phyloP scores from a whole-genome alignment of 2,797 vertebrate genomes.

The Syndactyla subalaris region DNA sequence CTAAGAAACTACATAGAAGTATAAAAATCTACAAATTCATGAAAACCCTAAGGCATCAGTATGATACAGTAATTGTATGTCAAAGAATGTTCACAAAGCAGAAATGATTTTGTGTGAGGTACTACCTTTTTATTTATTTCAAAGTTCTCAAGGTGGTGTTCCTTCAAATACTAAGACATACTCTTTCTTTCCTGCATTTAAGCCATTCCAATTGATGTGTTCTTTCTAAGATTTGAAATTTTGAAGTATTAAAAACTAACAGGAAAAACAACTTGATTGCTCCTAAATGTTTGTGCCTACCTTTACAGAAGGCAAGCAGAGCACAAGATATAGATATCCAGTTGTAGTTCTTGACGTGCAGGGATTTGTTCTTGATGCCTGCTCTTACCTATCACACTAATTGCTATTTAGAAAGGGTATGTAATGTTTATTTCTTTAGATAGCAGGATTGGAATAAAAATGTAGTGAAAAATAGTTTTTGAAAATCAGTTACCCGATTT shows the following conservation, averaged over 20 bases:
- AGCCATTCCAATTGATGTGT: not conserved
- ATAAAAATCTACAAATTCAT: no score
- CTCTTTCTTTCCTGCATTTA: not conserved
- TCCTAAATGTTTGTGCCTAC: not conserved
- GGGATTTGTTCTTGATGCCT: not conserved
- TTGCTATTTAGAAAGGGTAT: not conserved
- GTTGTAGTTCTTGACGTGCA: not conserved
- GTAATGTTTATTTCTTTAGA: not conserved
- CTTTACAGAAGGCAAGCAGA: not conserved
- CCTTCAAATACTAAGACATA: not conserved
- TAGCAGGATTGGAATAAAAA: not conserved
- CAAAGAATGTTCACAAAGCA: not conserved
- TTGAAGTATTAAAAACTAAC: not conserved
- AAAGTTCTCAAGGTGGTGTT: not conserved
- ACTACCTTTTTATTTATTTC: not conserved
- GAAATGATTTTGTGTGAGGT: not conserved
- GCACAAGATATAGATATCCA: not conserved
- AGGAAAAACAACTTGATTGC: not conserved
- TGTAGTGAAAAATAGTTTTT: not conserved
- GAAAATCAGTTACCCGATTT: not conserved
- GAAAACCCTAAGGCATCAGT: no score
- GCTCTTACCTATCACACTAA: not conserved
- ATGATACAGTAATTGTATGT: not conserved
- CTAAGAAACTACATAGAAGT: no score
- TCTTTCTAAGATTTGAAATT: not conserved